Evolutionary conservation across 2,797 vertebrate species (phyloP).

Genomic region (Acropternis orthonyx): DNA sequence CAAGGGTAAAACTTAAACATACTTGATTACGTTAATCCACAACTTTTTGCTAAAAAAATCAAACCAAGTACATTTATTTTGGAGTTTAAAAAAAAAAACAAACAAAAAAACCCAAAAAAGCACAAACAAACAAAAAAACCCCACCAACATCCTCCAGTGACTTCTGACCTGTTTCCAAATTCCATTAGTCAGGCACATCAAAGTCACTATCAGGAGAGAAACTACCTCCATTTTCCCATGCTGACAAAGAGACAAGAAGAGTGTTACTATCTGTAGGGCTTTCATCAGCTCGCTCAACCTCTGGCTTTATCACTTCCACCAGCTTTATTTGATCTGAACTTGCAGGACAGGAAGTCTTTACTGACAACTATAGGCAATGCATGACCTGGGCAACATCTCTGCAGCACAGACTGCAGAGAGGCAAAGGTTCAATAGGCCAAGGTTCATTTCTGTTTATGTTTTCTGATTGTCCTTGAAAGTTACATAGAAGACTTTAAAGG

Average conservation of each 20-base stretch:
- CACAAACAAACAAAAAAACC: background rate
- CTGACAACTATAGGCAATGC: background rate
- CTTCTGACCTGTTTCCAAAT: background rate
- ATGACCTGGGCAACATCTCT: background rate
- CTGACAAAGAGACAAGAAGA: constrained; percentile 1
- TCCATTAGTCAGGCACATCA: background rate
- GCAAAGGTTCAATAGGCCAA: background rate
- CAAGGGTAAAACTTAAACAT: background rate
- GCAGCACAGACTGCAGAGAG: background rate
- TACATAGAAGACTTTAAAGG: background rate
- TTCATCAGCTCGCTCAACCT: background rate
- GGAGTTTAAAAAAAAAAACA: background rate
- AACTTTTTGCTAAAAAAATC: background rate
- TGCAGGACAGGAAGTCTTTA: background rate
- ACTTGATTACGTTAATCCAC: background rate
- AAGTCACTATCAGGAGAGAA: background rate
- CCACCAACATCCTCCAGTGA: background rate
- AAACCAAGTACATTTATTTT: background rate
- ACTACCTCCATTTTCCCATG: background rate
- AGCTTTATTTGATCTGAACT: constrained; percentile 33
- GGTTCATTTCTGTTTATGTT: background rate
- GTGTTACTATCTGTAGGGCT: background rate
- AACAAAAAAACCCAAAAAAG: background rate
- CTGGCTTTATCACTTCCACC: background rate
- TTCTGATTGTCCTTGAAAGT: background rate